Conservation (phyloP, 2,888 invertebrate genomes). For the Plagodis pulveraria region DNA sequence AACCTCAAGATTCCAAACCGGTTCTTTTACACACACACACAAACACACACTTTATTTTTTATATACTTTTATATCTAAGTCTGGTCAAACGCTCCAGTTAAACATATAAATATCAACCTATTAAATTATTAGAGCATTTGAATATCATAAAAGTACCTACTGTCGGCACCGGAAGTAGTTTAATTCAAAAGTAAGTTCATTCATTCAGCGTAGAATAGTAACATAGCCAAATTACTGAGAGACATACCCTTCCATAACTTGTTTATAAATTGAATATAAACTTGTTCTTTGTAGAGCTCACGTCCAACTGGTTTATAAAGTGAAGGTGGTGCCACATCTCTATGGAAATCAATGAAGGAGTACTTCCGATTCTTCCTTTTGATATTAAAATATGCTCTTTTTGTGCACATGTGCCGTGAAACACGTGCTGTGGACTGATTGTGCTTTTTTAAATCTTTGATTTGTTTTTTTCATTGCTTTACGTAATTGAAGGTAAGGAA, state of each 20-base stretch:
- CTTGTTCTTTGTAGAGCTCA: constrained; percentile 20
- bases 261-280: constrained; percentile 11
- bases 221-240: constrained; percentile 2
- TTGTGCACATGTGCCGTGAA: constrained; percentile 48
- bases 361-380: constrained; percentile 59
- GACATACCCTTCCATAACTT: constrained; percentile 3
- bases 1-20: no score
- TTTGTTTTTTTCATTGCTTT: constrained; percentile 36
- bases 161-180: constrained; percentile 33
- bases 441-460: constrained; percentile 44
- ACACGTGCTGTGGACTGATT: constrained; percentile 53
- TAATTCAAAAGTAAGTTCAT: constrained; percentile 32
- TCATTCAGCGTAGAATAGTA: constrained; percentile 30
- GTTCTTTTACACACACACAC: no score
- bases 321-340: constrained; percentile 21
- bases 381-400: constrained; percentile 46
- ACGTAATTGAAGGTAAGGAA: constrained; percentile 15
- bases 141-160: constrained; percentile 32
- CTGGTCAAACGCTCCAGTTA: background rate
- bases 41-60: no score
- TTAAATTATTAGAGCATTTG: constrained; percentile 29
- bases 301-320: constrained; percentile 18
- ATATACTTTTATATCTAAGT: no score
- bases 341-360: constrained; percentile 35
- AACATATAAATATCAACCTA: constrained; percentile 8